Evolutionary conservation across 2,113 vertebrate species (phyloP).

Genomic region (Mohoua ochrocephala): DNA sequence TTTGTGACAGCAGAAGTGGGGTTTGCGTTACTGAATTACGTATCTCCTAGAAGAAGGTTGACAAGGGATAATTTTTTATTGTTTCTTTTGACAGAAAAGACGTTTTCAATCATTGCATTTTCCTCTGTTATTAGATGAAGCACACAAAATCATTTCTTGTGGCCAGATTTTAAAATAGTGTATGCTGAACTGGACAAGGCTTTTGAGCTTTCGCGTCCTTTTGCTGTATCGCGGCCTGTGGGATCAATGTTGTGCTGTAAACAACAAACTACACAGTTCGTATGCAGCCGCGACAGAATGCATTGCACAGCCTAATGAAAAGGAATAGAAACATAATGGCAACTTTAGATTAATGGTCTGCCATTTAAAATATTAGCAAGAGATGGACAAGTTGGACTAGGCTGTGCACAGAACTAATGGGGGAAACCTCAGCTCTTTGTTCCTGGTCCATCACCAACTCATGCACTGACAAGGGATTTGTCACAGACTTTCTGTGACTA

Average conservation of each 20-base stretch:
- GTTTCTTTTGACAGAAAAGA: background rate
- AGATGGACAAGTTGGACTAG: background rate
- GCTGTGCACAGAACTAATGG: rapidly evolving
- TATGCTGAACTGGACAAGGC: background rate
- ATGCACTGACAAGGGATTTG: background rate
- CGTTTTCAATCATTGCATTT: background rate
- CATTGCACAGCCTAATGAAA: background rate
- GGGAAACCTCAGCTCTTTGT: background rate
- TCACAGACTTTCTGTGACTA: background rate
- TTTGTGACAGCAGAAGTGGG: background rate
- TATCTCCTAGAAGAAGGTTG: background rate
- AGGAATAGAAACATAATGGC: background rate
- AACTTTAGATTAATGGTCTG: background rate
- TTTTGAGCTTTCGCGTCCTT: background rate
- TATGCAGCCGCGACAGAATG: background rate
- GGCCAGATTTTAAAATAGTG: background rate
- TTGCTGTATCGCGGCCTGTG: background rate
- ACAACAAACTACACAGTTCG: background rate
- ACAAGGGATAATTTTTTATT: background rate
- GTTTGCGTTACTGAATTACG: background rate
- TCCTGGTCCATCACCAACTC: rapidly evolving
- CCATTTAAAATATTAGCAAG: background rate
- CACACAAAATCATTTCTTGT: background rate
- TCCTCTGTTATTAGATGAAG: background rate
- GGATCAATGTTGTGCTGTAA: background rate